A percentile compares a stretch with the other conserved stretches of the same genome.
These are phyloP conservation scores for Saccostrea cuccullata DNA, from an alignment of 1,140 invertebrate genomes.

Conservation along the genomic window DNA sequence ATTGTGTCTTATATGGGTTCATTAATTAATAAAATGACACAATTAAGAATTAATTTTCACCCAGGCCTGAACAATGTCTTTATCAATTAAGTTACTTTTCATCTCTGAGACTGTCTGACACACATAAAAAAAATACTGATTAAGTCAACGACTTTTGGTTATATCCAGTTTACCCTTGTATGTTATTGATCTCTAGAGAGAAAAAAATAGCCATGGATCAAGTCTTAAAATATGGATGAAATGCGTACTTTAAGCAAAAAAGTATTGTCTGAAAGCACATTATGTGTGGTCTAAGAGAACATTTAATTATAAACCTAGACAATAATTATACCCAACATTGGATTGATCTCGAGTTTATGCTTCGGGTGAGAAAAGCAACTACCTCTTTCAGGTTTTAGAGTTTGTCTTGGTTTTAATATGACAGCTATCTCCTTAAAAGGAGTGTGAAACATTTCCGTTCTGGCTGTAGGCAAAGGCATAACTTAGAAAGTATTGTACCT, in stretches of 20 bases:
- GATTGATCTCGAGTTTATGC: not conserved
- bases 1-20: no score
- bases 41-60: not conserved
- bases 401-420: constrained; percentile 5
- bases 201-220: not conserved
- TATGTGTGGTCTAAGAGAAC: constrained; percentile 16
- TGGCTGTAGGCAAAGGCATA: constrained; percentile 6
- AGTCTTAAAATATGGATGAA: constrained; percentile 15
- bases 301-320: not conserved
- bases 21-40: no score
- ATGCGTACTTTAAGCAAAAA: not conserved
- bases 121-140: not conserved
- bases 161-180: not conserved
- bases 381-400: constrained; percentile 1
- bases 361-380: not conserved
- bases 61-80: not conserved
- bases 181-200: not conserved
- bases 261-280: not conserved
- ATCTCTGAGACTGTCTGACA: not conserved
- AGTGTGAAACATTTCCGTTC: constrained; percentile 33
- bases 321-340: not conserved
- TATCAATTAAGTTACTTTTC: not conserved
- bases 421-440: not conserved
- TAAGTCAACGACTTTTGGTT: not conserved
- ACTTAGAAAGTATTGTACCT: constrained; percentile 6